A percentile compares a stretch with the other conserved stretches of the same genome.
Evolutionary conservation across 2,797 vertebrate genomes (phyloP).

Genomic region (Cryptoblepharus egeriae): DNA sequence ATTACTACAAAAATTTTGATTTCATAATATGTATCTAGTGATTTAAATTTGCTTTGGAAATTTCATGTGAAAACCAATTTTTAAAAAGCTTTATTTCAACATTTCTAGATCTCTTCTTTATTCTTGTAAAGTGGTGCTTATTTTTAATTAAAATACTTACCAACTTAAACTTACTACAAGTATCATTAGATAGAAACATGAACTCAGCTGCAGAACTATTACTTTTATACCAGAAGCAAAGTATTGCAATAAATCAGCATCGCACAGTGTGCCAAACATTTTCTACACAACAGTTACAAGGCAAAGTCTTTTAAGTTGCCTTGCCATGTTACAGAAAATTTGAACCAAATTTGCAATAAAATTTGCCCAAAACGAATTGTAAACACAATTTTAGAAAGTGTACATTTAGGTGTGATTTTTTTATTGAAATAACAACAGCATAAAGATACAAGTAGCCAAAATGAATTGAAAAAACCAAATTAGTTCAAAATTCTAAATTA

Average conservation of each 20-base stretch:
- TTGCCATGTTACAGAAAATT: slow-evolving; percentile 81
- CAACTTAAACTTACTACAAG: slow-evolving; percentile 84
- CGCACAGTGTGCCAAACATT: slow-evolving; percentile 81
- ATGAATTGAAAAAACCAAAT: slow-evolving; percentile 92
- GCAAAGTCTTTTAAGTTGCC: slow-evolving; percentile 82
- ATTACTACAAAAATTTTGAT: background rate
- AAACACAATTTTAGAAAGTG: slow-evolving; percentile 95
- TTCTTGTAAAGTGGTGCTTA: slow-evolving; percentile 59
- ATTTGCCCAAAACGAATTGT: slow-evolving; percentile 98
- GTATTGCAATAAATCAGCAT: slow-evolving; percentile 78
- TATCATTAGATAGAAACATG: slow-evolving; percentile 78
- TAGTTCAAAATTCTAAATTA: slow-evolving; percentile 85
- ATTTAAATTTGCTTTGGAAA: slow-evolving; percentile 70
- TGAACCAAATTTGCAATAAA: slow-evolving; percentile 88
- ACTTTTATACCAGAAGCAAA: slow-evolving; percentile 81
- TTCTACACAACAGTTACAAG: slow-evolving; percentile 81
- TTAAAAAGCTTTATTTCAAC: slow-evolving; percentile 60
- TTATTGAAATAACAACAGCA: slow-evolving; percentile 99
- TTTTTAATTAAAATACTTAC: slow-evolving; percentile 81
- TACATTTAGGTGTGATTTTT: slow-evolving; percentile 96
- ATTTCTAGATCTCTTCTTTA: slow-evolving; percentile 71
- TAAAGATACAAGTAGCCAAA: slow-evolving; percentile 98
- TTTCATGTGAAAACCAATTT: slow-evolving; percentile 67
- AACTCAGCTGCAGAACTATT: slow-evolving; percentile 76
- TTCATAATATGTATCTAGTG: slow-evolving; percentile 63